Evolutionary conservation across 1,140 invertebrate species (phyloP).

Genomic region (Sarcophaga bullata): DNA sequence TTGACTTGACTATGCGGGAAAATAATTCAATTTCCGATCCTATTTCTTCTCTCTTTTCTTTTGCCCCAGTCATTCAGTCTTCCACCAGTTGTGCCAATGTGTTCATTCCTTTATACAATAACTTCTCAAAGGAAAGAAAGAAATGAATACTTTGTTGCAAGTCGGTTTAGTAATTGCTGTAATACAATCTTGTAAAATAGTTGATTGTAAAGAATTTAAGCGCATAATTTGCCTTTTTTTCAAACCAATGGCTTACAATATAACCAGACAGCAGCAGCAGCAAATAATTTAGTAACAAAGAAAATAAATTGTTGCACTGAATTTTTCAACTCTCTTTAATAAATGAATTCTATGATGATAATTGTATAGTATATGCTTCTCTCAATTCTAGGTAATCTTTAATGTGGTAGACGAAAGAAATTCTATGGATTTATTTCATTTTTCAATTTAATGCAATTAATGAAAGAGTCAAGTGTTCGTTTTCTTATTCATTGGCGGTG

Average conservation of each 20-base stretch:
- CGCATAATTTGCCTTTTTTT: neutral
- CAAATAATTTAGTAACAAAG: neutral
- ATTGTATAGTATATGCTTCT: too few species aligned
- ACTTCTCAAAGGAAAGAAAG: neutral
- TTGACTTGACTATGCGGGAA: conserved; percentile 19
- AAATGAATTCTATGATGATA: too few species aligned
- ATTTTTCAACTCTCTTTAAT: too few species aligned
- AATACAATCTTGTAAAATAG: conserved; percentile 2
- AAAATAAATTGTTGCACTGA: too few species aligned
- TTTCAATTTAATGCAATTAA: neutral
- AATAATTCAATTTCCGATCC: conserved; percentile 24
- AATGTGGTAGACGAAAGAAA: too few species aligned
- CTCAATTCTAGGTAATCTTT: too few species aligned
- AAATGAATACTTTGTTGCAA: conserved; percentile 9
- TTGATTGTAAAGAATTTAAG: conserved; percentile 11
- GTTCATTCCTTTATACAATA: too few species aligned
- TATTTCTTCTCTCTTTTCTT: neutral
- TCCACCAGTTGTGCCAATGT: too few species aligned
- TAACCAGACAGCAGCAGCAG: neutral
- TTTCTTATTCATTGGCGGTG: neutral
- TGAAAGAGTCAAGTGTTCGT: conserved; percentile 1
- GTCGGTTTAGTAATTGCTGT: neutral
- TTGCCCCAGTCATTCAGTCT: neutral
- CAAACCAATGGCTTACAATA: neutral
- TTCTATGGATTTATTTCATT: too few species aligned